These are phyloP conservation scores for Elymnias hypermnestra DNA, from an alignment of 1,140 invertebrate genomes.

Conservation along the genomic window DNA sequence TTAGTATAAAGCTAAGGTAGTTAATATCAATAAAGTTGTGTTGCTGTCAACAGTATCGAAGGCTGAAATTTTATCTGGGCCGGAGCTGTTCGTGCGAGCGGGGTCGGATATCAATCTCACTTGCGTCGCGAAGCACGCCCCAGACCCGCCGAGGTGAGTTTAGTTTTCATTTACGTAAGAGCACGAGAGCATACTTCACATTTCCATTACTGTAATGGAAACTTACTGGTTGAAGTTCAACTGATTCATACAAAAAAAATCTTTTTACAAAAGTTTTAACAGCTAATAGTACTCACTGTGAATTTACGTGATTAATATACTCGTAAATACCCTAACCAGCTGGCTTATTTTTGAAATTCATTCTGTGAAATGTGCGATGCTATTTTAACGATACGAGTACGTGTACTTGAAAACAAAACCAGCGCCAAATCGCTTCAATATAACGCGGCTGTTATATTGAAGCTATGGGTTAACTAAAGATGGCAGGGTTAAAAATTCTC, in stretches of 20 bases:
- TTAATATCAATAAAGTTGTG: conserved; percentile 27
- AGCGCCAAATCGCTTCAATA: too few relatives aligned
- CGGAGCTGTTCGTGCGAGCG: conserved; percentile 90
- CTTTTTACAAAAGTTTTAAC: too few relatives aligned
- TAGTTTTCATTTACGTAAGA: conserved; percentile 15
- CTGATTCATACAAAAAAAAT: background rate
- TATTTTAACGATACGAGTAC: too few relatives aligned
- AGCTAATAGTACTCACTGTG: too few relatives aligned
- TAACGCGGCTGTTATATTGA: too few relatives aligned
- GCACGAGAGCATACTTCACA: conserved; percentile 1
- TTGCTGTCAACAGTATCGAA: conserved; percentile 84
- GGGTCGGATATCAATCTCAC: conserved; percentile 95
- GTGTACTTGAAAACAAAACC: too few relatives aligned
- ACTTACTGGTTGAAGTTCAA: background rate
- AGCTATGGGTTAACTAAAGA: too few relatives aligned
- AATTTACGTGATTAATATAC: too few relatives aligned
- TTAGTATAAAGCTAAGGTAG: conserved; percentile 1
- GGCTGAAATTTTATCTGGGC: conserved; percentile 90
- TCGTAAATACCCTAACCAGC: too few relatives aligned
- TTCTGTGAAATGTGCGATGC: too few relatives aligned
- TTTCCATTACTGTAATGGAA: conserved; percentile 2
- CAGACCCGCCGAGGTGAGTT: conserved; percentile 83
- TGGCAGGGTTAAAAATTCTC: too few relatives aligned
- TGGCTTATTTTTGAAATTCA: too few relatives aligned
- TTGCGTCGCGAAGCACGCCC: conserved; percentile 89